Evolutionary conservation across 1,140 invertebrate genomes (phyloP), one percentile per base, ranked within the genome.

Genomic region (Hyles euphorbiae): DNA sequence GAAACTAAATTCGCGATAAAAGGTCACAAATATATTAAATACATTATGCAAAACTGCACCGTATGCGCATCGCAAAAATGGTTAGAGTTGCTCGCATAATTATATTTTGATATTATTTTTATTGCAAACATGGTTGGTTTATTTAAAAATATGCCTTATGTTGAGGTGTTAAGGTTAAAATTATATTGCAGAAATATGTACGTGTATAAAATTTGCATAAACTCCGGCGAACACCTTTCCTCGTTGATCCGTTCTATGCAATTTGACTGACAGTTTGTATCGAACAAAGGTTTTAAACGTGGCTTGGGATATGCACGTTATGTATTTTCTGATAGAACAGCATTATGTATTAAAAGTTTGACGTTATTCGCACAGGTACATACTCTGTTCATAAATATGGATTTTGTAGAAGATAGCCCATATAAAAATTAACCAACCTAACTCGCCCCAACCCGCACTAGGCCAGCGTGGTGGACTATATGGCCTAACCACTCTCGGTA

Each of bases 231-330:
- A 78, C 83, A 87, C 84, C 84, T 87, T 87, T 86, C 70, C 61
- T 5, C 60, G 63, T 72, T 81, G 81, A 87, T 87, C 81, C 83
- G 75, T 81, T 85, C 67, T 70, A 84, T 82, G 76, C 81, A 82
- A 72, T 87, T 85, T 87, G 84, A 87, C 81, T 86, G 83, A 86
- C 84, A 87, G 81, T 78, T 84, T 76, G 73, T 61, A 63, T 75
- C 80, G 73, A 79, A 83, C 67, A 60, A 47, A 48, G 32, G 32
- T 22, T 34, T 55, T 48, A 11, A 47, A 44, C 3, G 32, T 34
- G 10, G 11, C 22, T 12, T 36, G 12, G 40, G 40, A 53, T 40
- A 36, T 40, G 6, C 11, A 54, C 7, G 33, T 45, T 54, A 54
- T 54, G 10, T 44, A 54, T 0, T 53, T 48, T 53, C 34, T 5